Percentiles rank a stretch among this genome's conserved stretches.
Conservation (phyloP, 2,797 vertebrate genomes). For the Sciurus vulgaris region DNA sequence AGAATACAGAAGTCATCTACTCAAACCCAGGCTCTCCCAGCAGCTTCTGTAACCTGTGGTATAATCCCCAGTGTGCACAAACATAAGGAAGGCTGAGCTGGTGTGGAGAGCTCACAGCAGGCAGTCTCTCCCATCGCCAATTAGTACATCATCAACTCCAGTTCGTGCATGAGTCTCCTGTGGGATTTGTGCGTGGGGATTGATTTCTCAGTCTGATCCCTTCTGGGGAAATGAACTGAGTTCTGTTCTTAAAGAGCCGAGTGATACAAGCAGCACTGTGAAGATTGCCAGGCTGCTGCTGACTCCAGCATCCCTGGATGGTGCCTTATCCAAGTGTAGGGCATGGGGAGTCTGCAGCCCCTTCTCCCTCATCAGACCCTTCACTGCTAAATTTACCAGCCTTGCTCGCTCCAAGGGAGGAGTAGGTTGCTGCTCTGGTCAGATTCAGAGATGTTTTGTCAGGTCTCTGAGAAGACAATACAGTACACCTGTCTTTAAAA, state of each 20-base stretch:
- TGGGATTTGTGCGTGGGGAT: neutral
- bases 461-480: neutral
- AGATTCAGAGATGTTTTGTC: neutral
- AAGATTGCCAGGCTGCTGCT: neutral
- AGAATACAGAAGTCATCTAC: neutral
- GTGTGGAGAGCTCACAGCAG: neutral
- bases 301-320: neutral
- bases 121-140: neutral
- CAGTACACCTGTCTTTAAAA: neutral
- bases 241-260: slow-evolving; percentile 1
- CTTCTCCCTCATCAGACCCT: neutral
- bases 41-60: neutral
- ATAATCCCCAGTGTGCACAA: neutral
- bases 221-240: neutral
- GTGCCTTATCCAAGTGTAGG: neutral
- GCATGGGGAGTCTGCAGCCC: too few relatives aligned
- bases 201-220: slow-evolving; percentile 35
- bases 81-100: neutral
- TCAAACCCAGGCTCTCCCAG: neutral
- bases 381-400: neutral
- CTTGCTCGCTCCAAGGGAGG: neutral
- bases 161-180: neutral
- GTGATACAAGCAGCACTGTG: neutral
- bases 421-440: neutral
- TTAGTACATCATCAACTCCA: neutral